Percentiles rank a stretch among this genome's conserved stretches.
Conservation (phyloP, 1,140 invertebrate species). For the Drosophila sp. region DNA sequence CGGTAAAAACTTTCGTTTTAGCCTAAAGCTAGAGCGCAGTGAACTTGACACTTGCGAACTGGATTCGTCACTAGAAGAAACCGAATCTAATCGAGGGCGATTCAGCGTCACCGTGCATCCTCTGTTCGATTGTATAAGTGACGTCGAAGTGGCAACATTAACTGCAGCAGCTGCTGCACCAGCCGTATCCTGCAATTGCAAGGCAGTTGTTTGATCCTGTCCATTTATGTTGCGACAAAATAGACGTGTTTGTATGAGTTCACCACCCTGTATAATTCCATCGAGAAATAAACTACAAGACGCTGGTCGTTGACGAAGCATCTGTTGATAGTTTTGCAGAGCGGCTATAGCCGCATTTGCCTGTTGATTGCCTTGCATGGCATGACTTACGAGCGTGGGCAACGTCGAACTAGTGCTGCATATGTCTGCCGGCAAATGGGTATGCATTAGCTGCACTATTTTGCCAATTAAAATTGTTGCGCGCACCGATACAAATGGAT, state of each 20-base stretch:
- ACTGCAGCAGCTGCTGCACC: slow-evolving; percentile 37
- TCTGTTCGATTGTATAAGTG: slow-evolving; percentile 2
- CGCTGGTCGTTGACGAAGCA: slow-evolving; percentile 91
- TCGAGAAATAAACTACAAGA: slow-evolving; percentile 93
- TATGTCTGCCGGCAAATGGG: slow-evolving; percentile 93
- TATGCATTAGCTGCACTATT: slow-evolving; percentile 93
- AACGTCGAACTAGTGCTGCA: slow-evolving; percentile 92
- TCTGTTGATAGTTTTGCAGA: slow-evolving; percentile 90
- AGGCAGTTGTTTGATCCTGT: slow-evolving; percentile 51
- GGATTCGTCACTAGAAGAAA: slow-evolving; percentile 80
- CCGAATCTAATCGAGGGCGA: slow-evolving; percentile 71
- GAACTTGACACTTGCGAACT: slow-evolving; percentile 70
- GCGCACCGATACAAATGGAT: slow-evolving; percentile 94
- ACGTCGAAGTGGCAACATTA: slow-evolving; percentile 5
- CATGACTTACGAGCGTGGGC: slow-evolving; percentile 91
- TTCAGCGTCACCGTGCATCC: slow-evolving; percentile 51
- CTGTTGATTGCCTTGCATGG: slow-evolving; percentile 90
- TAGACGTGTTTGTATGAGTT: slow-evolving; percentile 76
- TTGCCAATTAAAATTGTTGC: slow-evolving; percentile 95
- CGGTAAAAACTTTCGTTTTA: slow-evolving; percentile 76
- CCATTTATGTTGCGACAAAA: slow-evolving; percentile 80
- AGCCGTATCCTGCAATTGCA: slow-evolving; percentile 55
- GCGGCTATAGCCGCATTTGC: slow-evolving; percentile 93
- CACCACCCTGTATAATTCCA: slow-evolving; percentile 88
- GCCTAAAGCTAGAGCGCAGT: slow-evolving; percentile 73